A percentile compares a stretch with the other conserved stretches of the same genome.
Evolutionary conservation across 2,888 invertebrate genomes (phyloP).

Genomic region (Drosophila niveifrons): DNA sequence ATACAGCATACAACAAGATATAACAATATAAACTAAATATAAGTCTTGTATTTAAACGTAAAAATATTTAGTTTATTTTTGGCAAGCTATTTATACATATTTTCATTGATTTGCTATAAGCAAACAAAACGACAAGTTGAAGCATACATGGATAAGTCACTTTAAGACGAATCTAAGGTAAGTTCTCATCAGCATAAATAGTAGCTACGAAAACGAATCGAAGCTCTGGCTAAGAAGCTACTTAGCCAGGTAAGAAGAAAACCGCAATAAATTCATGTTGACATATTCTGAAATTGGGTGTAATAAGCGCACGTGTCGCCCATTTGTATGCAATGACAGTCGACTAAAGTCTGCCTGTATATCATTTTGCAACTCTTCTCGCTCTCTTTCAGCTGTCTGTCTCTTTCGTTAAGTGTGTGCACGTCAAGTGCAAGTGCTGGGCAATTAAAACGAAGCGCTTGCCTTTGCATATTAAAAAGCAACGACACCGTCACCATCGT

Average conservation of each 20-base stretch:
- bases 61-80: too few relatives aligned
- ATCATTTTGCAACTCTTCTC: neutral
- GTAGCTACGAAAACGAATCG: neutral
- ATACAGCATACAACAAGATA: too few relatives aligned
- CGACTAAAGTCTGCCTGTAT: neutral
- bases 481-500: too few relatives aligned
- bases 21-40: too few relatives aligned
- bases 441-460: slow-evolving; percentile 50
- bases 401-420: slow-evolving; percentile 1
- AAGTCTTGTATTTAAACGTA: too few relatives aligned
- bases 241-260: slow-evolving; percentile 1
- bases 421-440: slow-evolving; percentile 39
- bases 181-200: neutral
- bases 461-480: slow-evolving; percentile 47
- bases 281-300: slow-evolving; percentile 11
- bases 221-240: slow-evolving; percentile 3
- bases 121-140: neutral
- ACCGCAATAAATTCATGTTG: slow-evolving; percentile 13
- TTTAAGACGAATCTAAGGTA: neutral
- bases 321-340: slow-evolving; percentile 20
- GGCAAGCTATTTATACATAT: too few relatives aligned
- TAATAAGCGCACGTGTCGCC: slow-evolving; percentile 19
- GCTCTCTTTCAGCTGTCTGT: neutral
- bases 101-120: too few relatives aligned
- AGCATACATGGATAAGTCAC: neutral